Conservation (phyloP, 2,113 vertebrate genomes). For the Sander lucioperca region DNA sequence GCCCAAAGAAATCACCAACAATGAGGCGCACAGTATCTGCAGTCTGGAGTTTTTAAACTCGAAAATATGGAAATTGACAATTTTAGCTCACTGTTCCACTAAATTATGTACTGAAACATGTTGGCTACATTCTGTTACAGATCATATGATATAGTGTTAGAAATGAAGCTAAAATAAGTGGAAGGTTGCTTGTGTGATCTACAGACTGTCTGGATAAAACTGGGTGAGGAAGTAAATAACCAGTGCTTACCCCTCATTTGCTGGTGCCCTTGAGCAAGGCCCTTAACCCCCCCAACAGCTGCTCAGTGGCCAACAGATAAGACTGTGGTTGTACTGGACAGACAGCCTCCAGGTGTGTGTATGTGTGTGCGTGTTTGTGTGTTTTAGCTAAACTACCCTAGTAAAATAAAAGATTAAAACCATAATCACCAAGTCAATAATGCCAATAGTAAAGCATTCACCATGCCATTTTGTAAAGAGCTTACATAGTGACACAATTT, state of each 20-base stretch:
- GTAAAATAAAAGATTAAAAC: conserved; percentile 42
- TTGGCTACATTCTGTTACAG: neutral
- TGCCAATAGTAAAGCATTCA: conserved; percentile 14
- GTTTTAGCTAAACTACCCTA: conserved; percentile 6
- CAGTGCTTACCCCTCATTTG: neutral
- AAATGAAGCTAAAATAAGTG: neutral
- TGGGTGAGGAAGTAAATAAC: neutral
- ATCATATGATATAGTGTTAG: neutral
- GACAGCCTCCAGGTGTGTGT: conserved; percentile 9
- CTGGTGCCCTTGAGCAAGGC: conserved; percentile 52
- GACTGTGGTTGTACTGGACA: neutral
- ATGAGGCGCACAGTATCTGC: neutral
- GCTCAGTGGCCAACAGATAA: conserved; percentile 3
- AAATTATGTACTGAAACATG: neutral
- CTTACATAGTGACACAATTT: neutral
- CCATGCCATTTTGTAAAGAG: neutral
- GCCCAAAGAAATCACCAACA: neutral
- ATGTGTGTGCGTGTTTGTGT: neutral
- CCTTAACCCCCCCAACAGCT: conserved; percentile 28
- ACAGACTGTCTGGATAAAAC: neutral
- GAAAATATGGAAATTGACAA: neutral
- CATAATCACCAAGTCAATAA: conserved; percentile 26
- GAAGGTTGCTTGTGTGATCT: neutral
- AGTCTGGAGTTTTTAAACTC: neutral
- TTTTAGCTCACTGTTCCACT: neutral